Base-by-base conservation (phyloP, 2,113 vertebrate genomes). In the Hemibagrus wyckioides region DNA sequence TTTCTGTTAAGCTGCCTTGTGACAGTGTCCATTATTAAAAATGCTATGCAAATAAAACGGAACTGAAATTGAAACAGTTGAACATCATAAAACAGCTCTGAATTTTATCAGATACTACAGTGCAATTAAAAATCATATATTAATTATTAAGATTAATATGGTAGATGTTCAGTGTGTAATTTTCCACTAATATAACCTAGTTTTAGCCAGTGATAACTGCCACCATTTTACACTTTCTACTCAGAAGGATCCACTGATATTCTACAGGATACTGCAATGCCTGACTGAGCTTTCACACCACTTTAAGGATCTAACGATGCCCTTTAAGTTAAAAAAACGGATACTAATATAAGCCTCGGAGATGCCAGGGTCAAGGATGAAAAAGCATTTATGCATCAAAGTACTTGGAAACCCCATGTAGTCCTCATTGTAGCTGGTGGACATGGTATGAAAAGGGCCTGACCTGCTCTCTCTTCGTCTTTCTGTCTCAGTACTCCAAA, bases 301-400 rank as follows among this genome's bases (percentile, higher is more conserved):
- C 63, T 88, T 88, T 56, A 56, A 57, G 73, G 56, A 88, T 90
- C 52, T 81, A 79, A 67, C 41, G 59, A 80, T 86, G 89, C 30
- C 85, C 81, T 90, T 90, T 86, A 82, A 65, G 61, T 79, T n/a
- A 63, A 85, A 87, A 65, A 83, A 88, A 69, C 1, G 48, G 73
- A 63, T 89, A 50, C 56, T 83, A 52, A 80, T 76, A 76, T 75
- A 69, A 82, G 36, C 86, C 80, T 83, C 54, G 7, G 75, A 54
- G 80, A 44, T 81, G 61, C 48, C 81, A 67, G 28, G 73, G 85
- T 87, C 63, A 85, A 28, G 80, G 86, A 85, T 90, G 76, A 90
- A 90, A 81, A 89, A 77, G 80, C 88, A 90, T 90, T 88, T 90
- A 71, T 88, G 89, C 86, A 89, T 86, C 81, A 86, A 90, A 90